Conservation (phyloP, 2,113 vertebrate species). For the Miniopterus natalensis region DNA sequence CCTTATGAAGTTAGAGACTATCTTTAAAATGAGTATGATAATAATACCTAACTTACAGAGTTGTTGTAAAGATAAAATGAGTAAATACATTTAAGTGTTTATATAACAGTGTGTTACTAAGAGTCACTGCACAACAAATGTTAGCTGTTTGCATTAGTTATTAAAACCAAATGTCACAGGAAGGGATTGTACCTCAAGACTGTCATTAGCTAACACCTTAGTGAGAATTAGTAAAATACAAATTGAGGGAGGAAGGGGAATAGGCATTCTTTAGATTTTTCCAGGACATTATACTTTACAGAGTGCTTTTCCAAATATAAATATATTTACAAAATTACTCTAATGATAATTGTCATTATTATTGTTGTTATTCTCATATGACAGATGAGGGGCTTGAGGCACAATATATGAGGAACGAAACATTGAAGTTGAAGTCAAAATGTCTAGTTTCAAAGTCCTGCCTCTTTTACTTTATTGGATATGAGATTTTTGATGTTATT, state of each 20-base stretch:
- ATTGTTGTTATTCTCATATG: not conserved
- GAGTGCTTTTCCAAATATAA: not conserved
- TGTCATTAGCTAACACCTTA: constrained; percentile 43
- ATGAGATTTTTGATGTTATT: not conserved
- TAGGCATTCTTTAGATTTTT: not conserved
- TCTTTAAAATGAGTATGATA: not conserved
- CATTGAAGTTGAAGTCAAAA: not conserved
- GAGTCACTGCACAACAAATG: not conserved
- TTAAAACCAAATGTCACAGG: not conserved
- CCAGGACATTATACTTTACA: constrained; percentile 3
- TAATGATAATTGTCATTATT: not conserved
- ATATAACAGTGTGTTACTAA: not conserved
- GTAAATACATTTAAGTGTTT: not conserved
- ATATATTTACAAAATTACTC: not conserved
- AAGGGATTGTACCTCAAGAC: not conserved
- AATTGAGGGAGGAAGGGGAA: not conserved
- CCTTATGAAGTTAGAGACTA: not conserved
- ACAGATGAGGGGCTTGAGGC: not conserved
- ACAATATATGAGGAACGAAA: not conserved
- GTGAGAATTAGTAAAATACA: constrained; percentile 6
- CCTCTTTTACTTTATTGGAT: not conserved
- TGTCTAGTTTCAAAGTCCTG: constrained; percentile 7
- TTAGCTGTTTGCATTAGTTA: constrained; percentile 48
- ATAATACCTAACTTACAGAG: not conserved
- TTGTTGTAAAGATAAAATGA: not conserved